Base-by-base conservation (phyloP, 2,113 vertebrate genomes). In the Notothenia coriiceps region DNA sequence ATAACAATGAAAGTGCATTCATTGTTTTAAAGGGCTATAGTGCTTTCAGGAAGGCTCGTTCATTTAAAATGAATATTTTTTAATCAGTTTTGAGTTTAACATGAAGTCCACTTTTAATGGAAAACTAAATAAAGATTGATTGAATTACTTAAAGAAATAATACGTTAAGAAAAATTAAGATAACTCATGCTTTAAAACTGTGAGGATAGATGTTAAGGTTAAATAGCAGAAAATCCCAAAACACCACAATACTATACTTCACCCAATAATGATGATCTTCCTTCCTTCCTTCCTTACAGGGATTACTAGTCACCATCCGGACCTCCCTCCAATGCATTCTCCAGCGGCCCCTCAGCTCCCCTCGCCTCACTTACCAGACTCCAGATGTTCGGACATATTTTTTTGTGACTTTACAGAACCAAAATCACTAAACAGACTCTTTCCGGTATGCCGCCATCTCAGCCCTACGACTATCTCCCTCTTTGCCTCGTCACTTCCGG, bases 371-470 rank as follows among this genome's bases (percentile, higher is more conserved):
- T 85, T 87, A 79, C 92, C 88, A 87, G 83, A 92, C 86, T 90
- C 82, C 93, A 93, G 90, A 92, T 92, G 82, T 91, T 92, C 88
- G 72, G 72, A 84, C 82, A 90, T 89, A 91, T 93, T 94, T 95
- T 93, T 95, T 91, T 94, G 94, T 95, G 93, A 94, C 93, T 91
- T 87, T 94, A 92, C 62, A 68, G 93, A 90, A 92, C 79, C 82
- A 90, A 85, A 93, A 92, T 78, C 87, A 71, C 82, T 68, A 66
- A 87, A 91, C 85, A 91, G 91, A 93, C 89, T 92, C 90, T 94
- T 94, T 90, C 89, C 82, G 50, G 86, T n/a, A 88, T 78, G 77
- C 84, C 22, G 73, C 85, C 85, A 83, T 86, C 80, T 70, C 78
- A 59, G 64, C 62, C 82, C 47, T 40, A 29, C 29, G n/a, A 29